Evolutionary conservation across 1,140 invertebrate genomes (phyloP).

Genomic region (Solenopsis invicta): DNA sequence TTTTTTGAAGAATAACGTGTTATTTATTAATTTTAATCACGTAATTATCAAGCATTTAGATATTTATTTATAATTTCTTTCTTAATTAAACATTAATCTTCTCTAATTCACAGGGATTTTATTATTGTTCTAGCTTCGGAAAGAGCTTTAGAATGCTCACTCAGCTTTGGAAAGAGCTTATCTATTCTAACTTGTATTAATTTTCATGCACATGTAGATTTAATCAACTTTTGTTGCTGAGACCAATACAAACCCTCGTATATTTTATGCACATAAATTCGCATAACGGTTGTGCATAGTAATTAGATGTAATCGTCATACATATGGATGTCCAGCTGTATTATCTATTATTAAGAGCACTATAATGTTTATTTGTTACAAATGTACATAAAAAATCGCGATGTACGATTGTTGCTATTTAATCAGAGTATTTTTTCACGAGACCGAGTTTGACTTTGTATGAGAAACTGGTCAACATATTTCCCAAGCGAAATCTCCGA

Average conservation of each 20-base stretch:
- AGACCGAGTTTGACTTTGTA: neutral
- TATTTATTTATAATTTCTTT: neutral
- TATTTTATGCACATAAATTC: conserved; percentile 30
- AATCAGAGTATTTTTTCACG: conserved; percentile 13
- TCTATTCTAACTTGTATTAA: conserved; percentile 30
- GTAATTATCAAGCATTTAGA: neutral
- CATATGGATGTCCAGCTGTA: conserved; percentile 24
- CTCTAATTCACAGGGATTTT: neutral
- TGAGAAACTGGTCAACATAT: neutral
- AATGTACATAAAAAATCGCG: conserved; percentile 11
- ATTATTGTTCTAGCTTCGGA: neutral
- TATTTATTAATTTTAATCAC: neutral
- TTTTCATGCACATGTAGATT: conserved; percentile 47
- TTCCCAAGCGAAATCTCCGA: neutral
- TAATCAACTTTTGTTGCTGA: neutral
- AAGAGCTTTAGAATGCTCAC: neutral
- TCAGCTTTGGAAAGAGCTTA: conserved; percentile 13
- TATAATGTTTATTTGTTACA: neutral
- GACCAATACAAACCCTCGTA: neutral
- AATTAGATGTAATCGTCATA: conserved; percentile 50
- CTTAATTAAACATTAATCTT: conserved; percentile 1
- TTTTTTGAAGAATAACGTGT: neutral
- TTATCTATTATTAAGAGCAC: conserved; percentile 29
- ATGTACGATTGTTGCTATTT: conserved; percentile 9
- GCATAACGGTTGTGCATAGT: conserved; percentile 15